phyloP scores from a whole-genome alignment of 1,140 invertebrate species.

The Bactericera cockerelli region DNA sequence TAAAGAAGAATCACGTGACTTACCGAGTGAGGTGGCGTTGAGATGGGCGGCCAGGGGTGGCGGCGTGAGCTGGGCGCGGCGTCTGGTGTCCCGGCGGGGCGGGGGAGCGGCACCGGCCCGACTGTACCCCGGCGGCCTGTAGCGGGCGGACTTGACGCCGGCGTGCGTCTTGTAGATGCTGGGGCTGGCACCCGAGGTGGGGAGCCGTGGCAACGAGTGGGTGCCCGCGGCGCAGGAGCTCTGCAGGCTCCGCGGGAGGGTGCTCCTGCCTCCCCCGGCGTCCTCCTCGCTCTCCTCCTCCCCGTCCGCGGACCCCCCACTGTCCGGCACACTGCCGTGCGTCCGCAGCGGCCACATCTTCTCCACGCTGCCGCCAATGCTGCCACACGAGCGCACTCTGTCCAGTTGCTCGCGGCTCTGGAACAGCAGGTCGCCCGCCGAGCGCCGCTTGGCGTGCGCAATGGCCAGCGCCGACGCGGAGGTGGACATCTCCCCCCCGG shows the following conservation, averaged over 20 bases:
- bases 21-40: neutral
- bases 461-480: constrained; percentile 44
- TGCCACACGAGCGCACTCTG: constrained; percentile 61
- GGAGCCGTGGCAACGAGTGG: constrained; percentile 54
- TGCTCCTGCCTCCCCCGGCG: constrained; percentile 28
- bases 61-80: constrained; percentile 19
- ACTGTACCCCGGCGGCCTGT: constrained; percentile 68
- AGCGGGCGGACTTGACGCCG: constrained; percentile 78
- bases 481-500: constrained; percentile 39
- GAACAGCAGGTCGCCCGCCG: constrained; percentile 59
- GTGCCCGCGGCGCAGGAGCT: constrained; percentile 39
- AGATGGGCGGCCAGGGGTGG: constrained; percentile 13
- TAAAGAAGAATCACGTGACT: too few species aligned
- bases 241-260: constrained; percentile 46
- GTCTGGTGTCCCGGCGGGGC: constrained; percentile 22
- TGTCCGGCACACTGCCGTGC: constrained; percentile 50
- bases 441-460: constrained; percentile 54
- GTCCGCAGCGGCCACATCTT: too few species aligned
- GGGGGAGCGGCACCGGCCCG: constrained; percentile 34
- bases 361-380: constrained; percentile 50
- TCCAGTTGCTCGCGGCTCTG: constrained; percentile 56
- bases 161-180: constrained; percentile 50
- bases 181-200: constrained; percentile 31
- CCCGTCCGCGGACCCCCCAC: constrained; percentile 37
- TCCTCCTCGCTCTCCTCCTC: constrained; percentile 45